Evolutionary conservation across 2,888 invertebrate species (phyloP), one percentile per base, ranked within the genome.

Genomic region (Noctua comes): DNA sequence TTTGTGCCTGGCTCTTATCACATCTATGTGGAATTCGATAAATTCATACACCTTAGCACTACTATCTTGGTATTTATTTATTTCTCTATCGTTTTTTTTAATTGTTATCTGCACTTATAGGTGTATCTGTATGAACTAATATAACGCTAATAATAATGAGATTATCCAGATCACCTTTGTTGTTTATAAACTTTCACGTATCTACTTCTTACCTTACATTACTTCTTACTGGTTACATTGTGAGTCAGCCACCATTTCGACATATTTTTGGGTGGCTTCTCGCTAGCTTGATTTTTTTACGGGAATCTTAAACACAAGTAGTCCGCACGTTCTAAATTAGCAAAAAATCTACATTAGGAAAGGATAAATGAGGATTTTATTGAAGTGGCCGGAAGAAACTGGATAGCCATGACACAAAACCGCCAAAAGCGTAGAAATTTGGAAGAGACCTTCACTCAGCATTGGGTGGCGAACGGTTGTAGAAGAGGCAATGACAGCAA

Each of bases 11-110:
- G 57, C 43, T 13, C 36, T 81, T 76, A 76, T 57, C 76, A n/a
- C 18, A 6, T 68, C 43, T 62, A 51, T 81, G 69, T 69, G 68
- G 48, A 82, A 73, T 76, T 62, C 36, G 68, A 57, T 68, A 57
- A 68, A 73, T 71, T 83, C 78, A 76, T 66, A 36, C 64, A 76
- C 76, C 65, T 85, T 40, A 48, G 57, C 36, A 57, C 3, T 40
- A 66, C 10, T 79, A 84, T 48, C 57, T 36, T 48, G n/a, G 31
- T 64, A 18, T 70, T 74, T 80, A 46, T 85, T 73, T 85, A 73
- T 73, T 73, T 66, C 57, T 51, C 1, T 79, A 31, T 62, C 40
- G 11, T 83, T 46, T 31, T 73, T 54, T 78, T 73, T 0, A n/a
- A 75, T 51, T 59, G 10, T 36, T 83, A 79, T 77, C 43, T 46